These are phyloP conservation scores for Trialeurodes vaporariorum DNA, from an alignment of 1,140 invertebrate species.

Conservation along the genomic window DNA sequence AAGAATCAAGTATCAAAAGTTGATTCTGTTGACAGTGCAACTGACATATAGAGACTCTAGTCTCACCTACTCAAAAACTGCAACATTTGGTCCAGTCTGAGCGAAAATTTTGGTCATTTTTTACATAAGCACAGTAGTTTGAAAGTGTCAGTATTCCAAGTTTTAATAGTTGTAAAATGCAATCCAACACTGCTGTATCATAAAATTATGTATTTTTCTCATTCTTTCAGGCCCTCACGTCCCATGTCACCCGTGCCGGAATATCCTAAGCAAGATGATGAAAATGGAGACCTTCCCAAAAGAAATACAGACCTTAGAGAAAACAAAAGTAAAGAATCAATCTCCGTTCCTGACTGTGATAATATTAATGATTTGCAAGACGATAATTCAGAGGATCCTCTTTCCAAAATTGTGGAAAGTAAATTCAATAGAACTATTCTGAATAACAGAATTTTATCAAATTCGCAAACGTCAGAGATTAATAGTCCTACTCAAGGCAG, in stretches of 20 bases:
- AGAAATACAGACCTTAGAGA: neutral
- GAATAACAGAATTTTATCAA: neutral
- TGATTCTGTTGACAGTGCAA: too few species aligned
- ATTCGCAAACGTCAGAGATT: neutral
- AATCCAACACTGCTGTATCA: too few species aligned
- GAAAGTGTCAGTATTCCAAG: too few species aligned
- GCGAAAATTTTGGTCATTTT: too few species aligned
- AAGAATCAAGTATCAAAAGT: too few species aligned
- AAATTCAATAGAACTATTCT: neutral
- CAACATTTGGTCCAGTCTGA: too few species aligned
- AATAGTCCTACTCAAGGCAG: neutral
- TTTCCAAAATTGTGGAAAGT: neutral
- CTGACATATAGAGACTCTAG: too few species aligned
- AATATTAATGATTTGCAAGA: neutral
- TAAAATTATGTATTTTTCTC: slow-evolving; percentile 13
- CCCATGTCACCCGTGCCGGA: slow-evolving; percentile 67
- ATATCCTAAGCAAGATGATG: slow-evolving; percentile 35
- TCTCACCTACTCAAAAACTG: too few species aligned
- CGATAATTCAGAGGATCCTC: neutral
- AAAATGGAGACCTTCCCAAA: neutral
- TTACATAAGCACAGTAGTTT: too few species aligned
- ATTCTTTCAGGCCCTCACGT: slow-evolving; percentile 49
- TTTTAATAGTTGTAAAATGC: too few species aligned
- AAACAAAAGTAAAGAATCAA: slow-evolving; percentile 2
- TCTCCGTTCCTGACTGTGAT: neutral